A percentile compares a stretch with the other conserved stretches of the same genome.
phyloP scores from a whole-genome alignment of 2,888 invertebrate genomes.

The Trissonchulus sp. region DNA sequence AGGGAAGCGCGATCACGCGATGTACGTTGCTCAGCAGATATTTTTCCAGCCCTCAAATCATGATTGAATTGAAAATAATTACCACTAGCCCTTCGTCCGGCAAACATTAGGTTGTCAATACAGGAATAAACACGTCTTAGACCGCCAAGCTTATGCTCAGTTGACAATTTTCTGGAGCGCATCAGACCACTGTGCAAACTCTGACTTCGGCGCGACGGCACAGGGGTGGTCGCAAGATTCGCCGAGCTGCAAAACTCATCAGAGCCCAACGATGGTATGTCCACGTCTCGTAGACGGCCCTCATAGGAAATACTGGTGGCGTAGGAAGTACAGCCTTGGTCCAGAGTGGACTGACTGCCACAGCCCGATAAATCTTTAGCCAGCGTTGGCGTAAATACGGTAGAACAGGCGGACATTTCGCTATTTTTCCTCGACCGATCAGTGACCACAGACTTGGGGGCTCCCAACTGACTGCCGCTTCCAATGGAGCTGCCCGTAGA shows the following conservation, averaged over 20 bases:
- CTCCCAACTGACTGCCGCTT: background rate
- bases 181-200: no score
- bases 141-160: no score
- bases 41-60: no score
- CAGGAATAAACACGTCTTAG: no score
- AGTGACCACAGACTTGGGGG: no score
- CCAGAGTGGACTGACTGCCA: background rate
- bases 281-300: background rate
- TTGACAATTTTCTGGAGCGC: no score
- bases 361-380: background rate
- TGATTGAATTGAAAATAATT: no score
- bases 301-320: background rate
- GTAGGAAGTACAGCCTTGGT: background rate
- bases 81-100: background rate
- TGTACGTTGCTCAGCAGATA: no score
- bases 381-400: conserved; percentile 21
- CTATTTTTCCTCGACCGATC: no score
- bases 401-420: background rate
- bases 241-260: background rate
- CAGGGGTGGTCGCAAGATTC: background rate
- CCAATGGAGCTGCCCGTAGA: no score
- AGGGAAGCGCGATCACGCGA: background rate
- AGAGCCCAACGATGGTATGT: background rate
- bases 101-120: background rate
- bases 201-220: background rate